Percentiles rank a stretch among this genome's conserved stretches.
Evolutionary conservation across 2,797 vertebrate genomes (phyloP).

Genomic region (Ctenochaetus hawaiiensis): DNA sequence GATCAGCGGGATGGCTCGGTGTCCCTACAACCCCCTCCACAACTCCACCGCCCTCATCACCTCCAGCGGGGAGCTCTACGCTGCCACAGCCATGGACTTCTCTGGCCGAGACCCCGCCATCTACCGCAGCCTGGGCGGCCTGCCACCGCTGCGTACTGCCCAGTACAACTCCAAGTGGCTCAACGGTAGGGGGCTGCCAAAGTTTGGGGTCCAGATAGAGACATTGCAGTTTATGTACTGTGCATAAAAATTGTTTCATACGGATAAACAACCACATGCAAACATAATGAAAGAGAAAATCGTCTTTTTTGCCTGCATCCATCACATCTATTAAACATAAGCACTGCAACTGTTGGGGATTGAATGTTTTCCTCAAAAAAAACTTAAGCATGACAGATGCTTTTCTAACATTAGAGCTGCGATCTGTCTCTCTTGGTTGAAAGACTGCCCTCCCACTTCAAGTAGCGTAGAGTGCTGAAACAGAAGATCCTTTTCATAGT

Average conservation of each 20-base stretch:
- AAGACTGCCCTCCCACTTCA: slow-evolving; percentile 24
- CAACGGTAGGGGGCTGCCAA: slow-evolving; percentile 86
- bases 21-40: slow-evolving; percentile 96
- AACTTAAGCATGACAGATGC: slow-evolving; percentile 34
- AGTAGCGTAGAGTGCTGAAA: slow-evolving; percentile 4
- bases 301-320: not conserved
- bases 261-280: slow-evolving; percentile 8
- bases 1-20: slow-evolving; percentile 98
- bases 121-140: slow-evolving; percentile 96
- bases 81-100: slow-evolving; percentile 98
- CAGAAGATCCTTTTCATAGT: slow-evolving; percentile 14
- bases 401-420: slow-evolving; percentile 22
- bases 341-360: slow-evolving; percentile 23
- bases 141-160: slow-evolving; percentile 95
- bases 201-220: not conserved
- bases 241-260: not conserved
- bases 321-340: slow-evolving; percentile 17
- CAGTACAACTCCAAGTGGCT: slow-evolving; percentile 99
- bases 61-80: slow-evolving; percentile 95
- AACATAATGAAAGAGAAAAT: not conserved
- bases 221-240: slow-evolving; percentile 4
- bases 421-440: slow-evolving; percentile 18
- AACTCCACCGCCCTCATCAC: slow-evolving; percentile 98
- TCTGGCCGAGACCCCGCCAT: slow-evolving; percentile 97
- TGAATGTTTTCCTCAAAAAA: slow-evolving; percentile 23